Base-by-base conservation (phyloP, 1,140 invertebrate species). In the Homarus americanus region DNA sequence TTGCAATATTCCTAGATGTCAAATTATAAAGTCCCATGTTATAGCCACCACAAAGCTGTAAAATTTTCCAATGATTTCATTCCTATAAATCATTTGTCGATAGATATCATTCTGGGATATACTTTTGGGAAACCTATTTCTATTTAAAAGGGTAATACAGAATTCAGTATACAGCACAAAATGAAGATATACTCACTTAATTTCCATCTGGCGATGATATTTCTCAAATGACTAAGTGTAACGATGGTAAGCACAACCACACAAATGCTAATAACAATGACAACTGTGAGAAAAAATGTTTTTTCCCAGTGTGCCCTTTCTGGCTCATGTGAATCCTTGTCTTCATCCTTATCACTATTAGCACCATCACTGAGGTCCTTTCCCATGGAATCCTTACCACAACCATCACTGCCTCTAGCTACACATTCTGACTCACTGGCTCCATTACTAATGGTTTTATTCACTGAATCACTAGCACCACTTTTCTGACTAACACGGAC, bases 171-270 rank as follows among this genome's bases (percentile, higher is more conserved):
- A 15, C 44, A 49, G 15, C 44, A 78, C 75, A 20, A 41, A 58
- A 83, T 15, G 44, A 10, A 49, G 7, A 49, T 36, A 4, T 76
- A 90, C 87, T 90, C 78, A 90, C 87, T 90, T 41, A 90, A 63
- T 34, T 90, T 90, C 36, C 69, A 44, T 2, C 69, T 79, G 20
- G 72, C 58, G n/a, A 90, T 36, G 53, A 75, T 53, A 32, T 84
- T 90, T 83, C 87, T 90, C 34, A 83, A 58, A 75, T 90, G 87
- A 83, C 87, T 90, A 20, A 90, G 44, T 76, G 58, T 76, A 40
- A 78, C 36, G 24, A 82, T 58, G 72, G 69, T 83, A 44, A 90
- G 80, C 49, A 76, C 69, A 63, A 90, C n/a, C 12, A 90, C 40
- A 75, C 87, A 83, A 38, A 90, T 76, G 49, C 80, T 84, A 41